Evolutionary conservation across 2,888 invertebrate genomes (phyloP), one percentile per base, ranked within the genome.

Genomic region (Drosophila setosimentum): DNA sequence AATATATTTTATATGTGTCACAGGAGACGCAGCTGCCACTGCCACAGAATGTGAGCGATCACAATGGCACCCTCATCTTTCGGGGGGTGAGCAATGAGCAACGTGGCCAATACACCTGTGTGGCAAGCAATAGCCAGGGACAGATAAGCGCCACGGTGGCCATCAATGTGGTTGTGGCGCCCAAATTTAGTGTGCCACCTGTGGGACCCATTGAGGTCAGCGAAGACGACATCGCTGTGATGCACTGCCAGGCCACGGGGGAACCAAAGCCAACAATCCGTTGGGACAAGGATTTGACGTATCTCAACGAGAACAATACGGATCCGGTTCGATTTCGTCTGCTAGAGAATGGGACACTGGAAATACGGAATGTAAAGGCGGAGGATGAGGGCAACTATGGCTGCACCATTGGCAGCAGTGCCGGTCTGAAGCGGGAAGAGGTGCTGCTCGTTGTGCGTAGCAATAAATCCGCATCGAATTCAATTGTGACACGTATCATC

Each of bases 361-460:
- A 95, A 76, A 96, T 99, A 69, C 95, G 94, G 11, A 95, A 96
- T 88, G 97, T 97, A 16, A 95, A 95, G 65, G 94, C 95, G 75
- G 95, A 95, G 51, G 98, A 98, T 93, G 96, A 96, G 76, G 98
- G 97, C 48, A 95, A 95, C 66, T 99, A 98, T 93, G 98, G 97
- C 0, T 99, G 99, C 92, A 98, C 97, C 0, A 98, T 98, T 30
- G 98, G 98, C 70, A 99, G 98, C 92, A 97, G 96, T 82, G 98
- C 97, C 0, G 99, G 98, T 0, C 94, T 98, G 42, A 97, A 96
- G 78, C 94, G 98, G 51, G 96, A 96, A 76, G 98, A 98, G 92
- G 95, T 97, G 18, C 94, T 95, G 49, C 94, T 99, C 4, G 94
- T 96, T 67, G 98, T 98, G n/a, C 91, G 93, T 82, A 95, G 98